Percentiles rank a stretch among this genome's conserved stretches.
Evolutionary conservation across 2,888 invertebrate genomes (phyloP).

Genomic region (Folsomia candida): DNA sequence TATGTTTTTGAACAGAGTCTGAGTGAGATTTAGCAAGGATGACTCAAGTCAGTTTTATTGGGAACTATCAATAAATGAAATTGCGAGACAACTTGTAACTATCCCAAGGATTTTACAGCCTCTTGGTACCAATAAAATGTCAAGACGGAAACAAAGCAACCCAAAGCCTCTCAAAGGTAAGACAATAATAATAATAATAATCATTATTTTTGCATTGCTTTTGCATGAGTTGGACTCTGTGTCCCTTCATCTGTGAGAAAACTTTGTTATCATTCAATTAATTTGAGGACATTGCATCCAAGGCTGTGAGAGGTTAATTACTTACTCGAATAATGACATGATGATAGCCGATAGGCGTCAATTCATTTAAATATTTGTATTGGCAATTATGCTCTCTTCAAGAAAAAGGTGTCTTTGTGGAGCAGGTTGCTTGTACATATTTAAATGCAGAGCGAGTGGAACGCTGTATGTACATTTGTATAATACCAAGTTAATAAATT

Average conservation of each 20-base stretch:
- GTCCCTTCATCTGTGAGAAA: not conserved
- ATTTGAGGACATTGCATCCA: not conserved
- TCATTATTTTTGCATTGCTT: not conserved
- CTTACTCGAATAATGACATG: not conserved
- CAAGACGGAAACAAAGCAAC: constrained; percentile 92
- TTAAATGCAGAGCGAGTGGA: no score
- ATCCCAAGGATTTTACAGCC: no score
- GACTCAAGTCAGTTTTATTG: no score
- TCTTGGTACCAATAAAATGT: constrained; percentile 72
- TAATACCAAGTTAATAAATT: not conserved
- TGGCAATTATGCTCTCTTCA: not conserved
- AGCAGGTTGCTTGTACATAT: not conserved
- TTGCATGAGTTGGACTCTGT: no score
- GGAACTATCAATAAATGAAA: no score
- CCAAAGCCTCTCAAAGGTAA: constrained; percentile 93
- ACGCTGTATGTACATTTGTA: no score
- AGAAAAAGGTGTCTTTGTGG: not conserved
- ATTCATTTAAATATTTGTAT: not conserved
- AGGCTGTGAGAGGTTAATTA: not conserved
- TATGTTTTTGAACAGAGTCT: no score
- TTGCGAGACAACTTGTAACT: no score
- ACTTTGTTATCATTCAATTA: not conserved
- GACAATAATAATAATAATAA: constrained; percentile 54
- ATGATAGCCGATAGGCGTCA: not conserved
- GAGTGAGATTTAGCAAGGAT: no score